A percentile compares a stretch with the other conserved stretches of the same genome.
phyloP scores from a whole-genome alignment of 2,888 invertebrate genomes.

The Cerceris rybyensis region DNA sequence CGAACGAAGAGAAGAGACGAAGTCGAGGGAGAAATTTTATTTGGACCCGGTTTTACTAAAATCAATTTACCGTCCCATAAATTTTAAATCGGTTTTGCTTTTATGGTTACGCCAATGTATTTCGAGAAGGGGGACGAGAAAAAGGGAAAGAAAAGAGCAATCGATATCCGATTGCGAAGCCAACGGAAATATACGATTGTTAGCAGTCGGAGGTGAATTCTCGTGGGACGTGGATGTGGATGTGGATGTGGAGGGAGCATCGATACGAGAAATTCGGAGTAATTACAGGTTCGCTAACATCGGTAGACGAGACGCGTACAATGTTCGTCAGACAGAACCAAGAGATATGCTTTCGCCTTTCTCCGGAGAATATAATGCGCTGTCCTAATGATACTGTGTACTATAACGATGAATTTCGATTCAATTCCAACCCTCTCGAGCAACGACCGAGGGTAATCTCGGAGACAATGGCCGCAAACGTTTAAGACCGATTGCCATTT shows the following conservation, averaged over 20 bases:
- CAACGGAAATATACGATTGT: neutral
- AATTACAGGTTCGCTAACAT: conserved; percentile 52
- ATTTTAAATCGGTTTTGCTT: neutral
- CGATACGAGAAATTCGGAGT: conserved; percentile 36
- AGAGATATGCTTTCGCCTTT: conserved; percentile 32
- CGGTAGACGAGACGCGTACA: conserved; percentile 37
- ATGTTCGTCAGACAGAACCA: conserved; percentile 31
- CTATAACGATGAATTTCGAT: conserved; percentile 59
- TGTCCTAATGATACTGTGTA: conserved; percentile 55
- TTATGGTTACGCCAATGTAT: neutral
- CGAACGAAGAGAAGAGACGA: no score
- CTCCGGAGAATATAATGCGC: conserved; percentile 55
- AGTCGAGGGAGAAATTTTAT: no score
- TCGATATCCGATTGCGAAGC: neutral
- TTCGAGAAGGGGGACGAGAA: neutral
- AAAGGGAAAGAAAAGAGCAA: neutral
- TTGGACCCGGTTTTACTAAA: neutral
- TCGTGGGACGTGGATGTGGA: neutral
- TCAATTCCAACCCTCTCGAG: conserved; percentile 46
- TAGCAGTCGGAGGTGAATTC: conserved; percentile 19
- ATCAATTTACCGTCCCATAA: conserved; percentile 8
- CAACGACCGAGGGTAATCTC: conserved; percentile 16
- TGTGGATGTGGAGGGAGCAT: conserved; percentile 12
- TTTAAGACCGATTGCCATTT: conserved; percentile 28
- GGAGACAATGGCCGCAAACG: conserved; percentile 2